Evolutionary conservation across 2,888 invertebrate species (phyloP).

Genomic region (Apodemia zela): DNA sequence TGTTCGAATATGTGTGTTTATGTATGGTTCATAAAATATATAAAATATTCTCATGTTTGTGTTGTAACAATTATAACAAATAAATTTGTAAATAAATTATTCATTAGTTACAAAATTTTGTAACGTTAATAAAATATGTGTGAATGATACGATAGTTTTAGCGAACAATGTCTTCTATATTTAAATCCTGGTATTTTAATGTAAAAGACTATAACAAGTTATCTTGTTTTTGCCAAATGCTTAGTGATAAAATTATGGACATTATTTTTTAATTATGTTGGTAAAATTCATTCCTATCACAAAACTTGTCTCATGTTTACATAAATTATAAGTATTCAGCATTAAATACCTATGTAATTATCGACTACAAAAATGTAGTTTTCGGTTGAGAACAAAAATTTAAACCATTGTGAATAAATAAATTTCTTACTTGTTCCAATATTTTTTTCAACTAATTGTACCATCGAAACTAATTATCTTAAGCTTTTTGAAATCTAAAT

Average conservation of each 20-base stretch:
- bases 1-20: neutral
- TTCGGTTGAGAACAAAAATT: neutral
- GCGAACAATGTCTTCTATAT: conserved; percentile 4
- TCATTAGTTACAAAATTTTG: neutral
- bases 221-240: conserved; percentile 12
- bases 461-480: neutral
- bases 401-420: neutral
- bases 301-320: neutral
- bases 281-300: conserved; percentile 6
- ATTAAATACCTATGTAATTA: neutral
- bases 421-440: neutral
- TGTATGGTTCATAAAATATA: conserved; percentile 6
- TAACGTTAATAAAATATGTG: neutral
- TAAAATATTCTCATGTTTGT: conserved; percentile 4
- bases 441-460: neutral
- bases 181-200: neutral
- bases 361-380: neutral
- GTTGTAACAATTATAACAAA: neutral
- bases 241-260: conserved; percentile 3
- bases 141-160: neutral
- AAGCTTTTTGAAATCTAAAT: conserved; percentile 25
- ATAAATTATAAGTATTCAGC: neutral
- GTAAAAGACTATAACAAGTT: neutral
- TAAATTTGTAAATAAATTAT: conserved; percentile 4
- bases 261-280: conserved; percentile 7